phyloP scores from a whole-genome alignment of 1,140 invertebrate genomes.

The Pseudoatta argentina region DNA sequence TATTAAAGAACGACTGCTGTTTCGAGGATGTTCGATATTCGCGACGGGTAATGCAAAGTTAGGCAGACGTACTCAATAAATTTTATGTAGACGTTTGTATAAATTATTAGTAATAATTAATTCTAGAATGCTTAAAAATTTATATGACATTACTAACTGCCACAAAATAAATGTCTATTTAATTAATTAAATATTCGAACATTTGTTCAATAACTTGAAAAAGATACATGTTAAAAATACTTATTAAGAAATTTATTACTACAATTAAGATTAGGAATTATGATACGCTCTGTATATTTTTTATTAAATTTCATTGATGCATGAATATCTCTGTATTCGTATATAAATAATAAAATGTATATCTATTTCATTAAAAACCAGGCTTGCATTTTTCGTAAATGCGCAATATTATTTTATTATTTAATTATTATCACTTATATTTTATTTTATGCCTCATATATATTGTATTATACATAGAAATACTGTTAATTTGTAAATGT shows the following conservation, averaged over 20 bases:
- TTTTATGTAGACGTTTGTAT: not conserved
- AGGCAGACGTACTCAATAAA: not conserved
- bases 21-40: constrained; percentile 37
- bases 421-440: constrained; percentile 12
- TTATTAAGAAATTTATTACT: not conserved
- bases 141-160: not conserved
- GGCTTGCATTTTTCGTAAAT: not conserved
- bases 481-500: constrained; percentile 36
- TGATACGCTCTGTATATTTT: not conserved
- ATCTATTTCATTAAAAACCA: constrained; percentile 15
- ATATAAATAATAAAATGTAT: not conserved
- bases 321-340: not conserved
- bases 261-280: not conserved
- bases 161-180: not conserved
- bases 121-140: not conserved
- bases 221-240: not conserved
- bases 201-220: not conserved
- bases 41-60: constrained; percentile 21
- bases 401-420: constrained; percentile 19
- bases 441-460: not conserved
- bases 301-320: not conserved
- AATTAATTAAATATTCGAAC: not conserved
- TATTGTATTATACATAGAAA: not conserved
- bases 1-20: not conserved
- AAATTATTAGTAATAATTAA: not conserved